These are phyloP conservation scores for Cacoxenus indagator DNA, from an alignment of 2,888 invertebrate species.

Conservation along the genomic window DNA sequence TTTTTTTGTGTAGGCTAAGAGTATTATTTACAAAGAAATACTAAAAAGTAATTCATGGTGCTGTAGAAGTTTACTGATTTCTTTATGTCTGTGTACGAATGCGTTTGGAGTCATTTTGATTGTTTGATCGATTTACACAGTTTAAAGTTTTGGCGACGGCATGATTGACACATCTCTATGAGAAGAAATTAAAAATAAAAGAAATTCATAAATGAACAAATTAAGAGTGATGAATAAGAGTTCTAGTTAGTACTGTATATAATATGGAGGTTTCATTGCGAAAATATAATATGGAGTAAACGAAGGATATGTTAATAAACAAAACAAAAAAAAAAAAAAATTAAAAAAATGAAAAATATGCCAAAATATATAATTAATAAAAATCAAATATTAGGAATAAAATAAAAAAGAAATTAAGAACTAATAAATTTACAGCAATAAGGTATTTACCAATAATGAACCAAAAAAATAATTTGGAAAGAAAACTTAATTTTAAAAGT, in stretches of 20 bases:
- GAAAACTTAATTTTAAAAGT: too few species aligned
- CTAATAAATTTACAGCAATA: too few species aligned
- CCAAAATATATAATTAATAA: too few species aligned
- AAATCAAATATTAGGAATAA: too few species aligned
- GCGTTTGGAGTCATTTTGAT: conserved; percentile 20
- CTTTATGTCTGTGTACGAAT: conserved; percentile 20
- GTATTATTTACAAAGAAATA: conserved; percentile 16
- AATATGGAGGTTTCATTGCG: background rate
- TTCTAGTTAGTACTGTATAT: conserved; percentile 35
- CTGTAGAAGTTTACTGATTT: conserved; percentile 38
- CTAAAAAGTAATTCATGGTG: conserved; percentile 4
- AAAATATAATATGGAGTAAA: background rate
- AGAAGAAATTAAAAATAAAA: conserved; percentile 55
- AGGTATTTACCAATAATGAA: too few species aligned
- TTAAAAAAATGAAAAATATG: too few species aligned
- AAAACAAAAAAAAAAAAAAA: too few species aligned
- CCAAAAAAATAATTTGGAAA: too few species aligned
- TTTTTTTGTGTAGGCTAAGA: conserved; percentile 26
- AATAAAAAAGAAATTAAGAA: too few species aligned
- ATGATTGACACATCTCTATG: conserved; percentile 62
- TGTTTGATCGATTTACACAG: conserved; percentile 53
- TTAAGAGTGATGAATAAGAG: conserved; percentile 14
- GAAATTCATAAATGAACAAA: conserved; percentile 48
- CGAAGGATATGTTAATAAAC: too few species aligned
- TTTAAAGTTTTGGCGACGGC: conserved; percentile 67